Base-by-base conservation (phyloP, 2,797 vertebrate genomes). In the Amniataba percoides region DNA sequence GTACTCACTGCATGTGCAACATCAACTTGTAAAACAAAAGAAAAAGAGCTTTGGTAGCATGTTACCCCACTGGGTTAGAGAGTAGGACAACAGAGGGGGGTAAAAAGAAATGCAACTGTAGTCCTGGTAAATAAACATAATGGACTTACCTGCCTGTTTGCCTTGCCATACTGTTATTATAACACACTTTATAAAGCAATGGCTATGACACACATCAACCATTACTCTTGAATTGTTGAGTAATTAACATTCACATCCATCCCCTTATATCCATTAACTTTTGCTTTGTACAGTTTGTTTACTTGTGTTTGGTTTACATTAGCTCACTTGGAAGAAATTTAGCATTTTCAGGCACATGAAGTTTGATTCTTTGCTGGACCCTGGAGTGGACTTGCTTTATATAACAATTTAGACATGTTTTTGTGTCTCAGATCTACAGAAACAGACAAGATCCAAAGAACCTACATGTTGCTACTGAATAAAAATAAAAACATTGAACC, bases 41-140 rank as follows among this genome's bases (percentile, higher is more conserved):
- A 31, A 31, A 31, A 40, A 62, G 61, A 45, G 52, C 46, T 63
- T 67, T 65, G 52, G 39, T 39, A 68, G 15, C 49, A 57, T 57
- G 42, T 56, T 6, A 69, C 27, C 45, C 25, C 10, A 56, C 25
- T 63, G 15, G 21, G 59, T 36, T 13, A 27, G 7, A 71, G 21
- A 80, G 1, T 15, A 11, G 23, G 63, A 66, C 67, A 63, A 61
- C 61, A 56, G 59, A 46, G 31, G 27, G 61, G n/a, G 49, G 52
- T 53, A 15, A 43, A 68, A 69, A 57, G 66, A 74, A 77, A 60
- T 64, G 52, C 34, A 45, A 71, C 72, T 36, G 34, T 36, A 36
- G 34, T 36, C 34, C 34, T 36, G 34, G 34, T 3, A 36, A 36
- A 3, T 31, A 31, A 31, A 31, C 27, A 31, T 31, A 31, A 31